Evolutionary conservation across 1,140 invertebrate species (phyloP), one percentile per base, ranked within the genome.

Genomic region (Galleria mellonella): DNA sequence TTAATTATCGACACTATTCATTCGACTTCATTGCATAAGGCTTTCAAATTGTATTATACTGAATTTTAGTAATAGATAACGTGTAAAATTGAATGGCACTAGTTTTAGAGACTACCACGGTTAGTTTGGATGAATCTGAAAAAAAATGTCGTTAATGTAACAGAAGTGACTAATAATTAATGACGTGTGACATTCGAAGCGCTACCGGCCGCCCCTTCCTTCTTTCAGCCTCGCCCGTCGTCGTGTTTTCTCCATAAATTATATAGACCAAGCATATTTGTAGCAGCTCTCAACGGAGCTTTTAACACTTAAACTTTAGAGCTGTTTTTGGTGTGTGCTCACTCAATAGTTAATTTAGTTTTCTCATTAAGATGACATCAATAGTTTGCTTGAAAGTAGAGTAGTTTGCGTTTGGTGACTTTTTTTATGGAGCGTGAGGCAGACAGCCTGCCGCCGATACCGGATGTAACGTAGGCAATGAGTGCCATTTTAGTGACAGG

Each of bases 101-200:
- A 23, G 17, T 23, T 23, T 23, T 23, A 23, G 17, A 3, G 17
- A 23, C 2, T 3, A 23, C 17, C 6, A 6, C 17, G 2, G 17
- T 23, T 3, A 23, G 17, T 36, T 36, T 15, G 33, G 15, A 36
- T 2, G 33, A 4, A 15, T 15, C 33, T 14, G 12, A 15, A 61
- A 55, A 50, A 54, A n/a, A n/a, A 51, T 35, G 37, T 43, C 33
- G 40, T 43, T 51, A 50, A 54, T 48, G 45, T 50, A 61, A 48
- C 53, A 23, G 6, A 23, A 23, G 2, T 23, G 17, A 23, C 17
- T 23, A 23, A 23, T 72, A 64, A 77, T 81, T 75, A 77, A 79
- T 75, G 67, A 73, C 42, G 56, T 68, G 70, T 71, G 72, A 77
- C 67, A 81, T 71, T 62, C 51, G 52, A 71, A 70, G 59, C 62